phyloP scores from a whole-genome alignment of 2,888 invertebrate species.

The Apocheima hispidaria region DNA sequence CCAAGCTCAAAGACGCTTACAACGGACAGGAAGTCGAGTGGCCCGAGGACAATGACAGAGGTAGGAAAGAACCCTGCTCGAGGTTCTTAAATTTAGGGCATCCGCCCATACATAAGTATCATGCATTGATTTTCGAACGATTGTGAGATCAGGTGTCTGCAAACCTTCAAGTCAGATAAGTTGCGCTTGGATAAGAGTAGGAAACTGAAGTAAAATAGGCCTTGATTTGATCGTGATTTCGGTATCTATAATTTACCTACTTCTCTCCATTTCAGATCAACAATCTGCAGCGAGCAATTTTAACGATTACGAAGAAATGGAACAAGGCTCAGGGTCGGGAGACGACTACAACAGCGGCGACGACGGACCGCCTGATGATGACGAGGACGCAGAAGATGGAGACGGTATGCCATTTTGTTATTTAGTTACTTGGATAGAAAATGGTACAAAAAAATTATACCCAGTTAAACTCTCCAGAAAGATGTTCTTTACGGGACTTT shows the following conservation, averaged over 20 bases:
- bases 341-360: slow-evolving; percentile 86
- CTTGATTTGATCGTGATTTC: background rate
- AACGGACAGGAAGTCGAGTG: slow-evolving; percentile 97
- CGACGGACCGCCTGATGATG: slow-evolving; percentile 78
- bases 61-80: slow-evolving; percentile 34
- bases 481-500: too few relatives aligned
- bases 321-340: slow-evolving; percentile 90
- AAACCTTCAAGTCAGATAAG: too few relatives aligned
- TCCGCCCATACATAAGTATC: too few relatives aligned
- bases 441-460: background rate
- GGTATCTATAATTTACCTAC: too few relatives aligned
- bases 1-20: slow-evolving; percentile 94
- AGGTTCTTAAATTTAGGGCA: too few relatives aligned
- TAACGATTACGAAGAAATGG: slow-evolving; percentile 66
- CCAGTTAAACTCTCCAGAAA: background rate
- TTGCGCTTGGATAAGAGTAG: too few relatives aligned
- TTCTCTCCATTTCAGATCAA: slow-evolving; percentile 75
- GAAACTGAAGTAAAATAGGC: too few relatives aligned
- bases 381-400: slow-evolving; percentile 64
- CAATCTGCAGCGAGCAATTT: slow-evolving; percentile 49
- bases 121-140: too few relatives aligned
- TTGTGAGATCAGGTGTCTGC: too few relatives aligned
- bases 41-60: slow-evolving; percentile 82
- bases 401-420: slow-evolving; percentile 49
- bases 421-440: background rate